Percentiles rank a stretch among this genome's conserved stretches.
These are phyloP conservation scores for Phyllopteryx taeniolatus DNA, from an alignment of 2,113 vertebrate genomes.

Conservation along the genomic window DNA sequence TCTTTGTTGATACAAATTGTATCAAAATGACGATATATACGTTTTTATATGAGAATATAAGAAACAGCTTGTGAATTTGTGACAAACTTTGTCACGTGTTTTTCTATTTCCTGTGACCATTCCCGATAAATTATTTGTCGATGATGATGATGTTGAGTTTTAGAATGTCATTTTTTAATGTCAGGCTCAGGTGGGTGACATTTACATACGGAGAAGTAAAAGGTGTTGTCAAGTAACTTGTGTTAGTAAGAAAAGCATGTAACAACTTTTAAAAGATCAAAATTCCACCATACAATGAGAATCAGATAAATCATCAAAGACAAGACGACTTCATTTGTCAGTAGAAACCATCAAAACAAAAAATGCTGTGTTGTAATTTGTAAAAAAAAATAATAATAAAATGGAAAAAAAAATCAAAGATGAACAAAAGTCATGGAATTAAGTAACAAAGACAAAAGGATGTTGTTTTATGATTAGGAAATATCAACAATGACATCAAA, in stretches of 20 bases:
- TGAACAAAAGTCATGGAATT: not conserved
- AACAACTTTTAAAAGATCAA: not conserved
- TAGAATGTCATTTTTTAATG: not conserved
- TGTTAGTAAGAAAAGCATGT: not conserved
- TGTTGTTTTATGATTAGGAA: too few species aligned
- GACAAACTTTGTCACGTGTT: constrained; percentile 27
- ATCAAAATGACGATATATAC: constrained; percentile 76
- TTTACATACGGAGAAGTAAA: not conserved
- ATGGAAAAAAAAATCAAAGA: too few species aligned
- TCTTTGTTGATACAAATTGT: constrained; percentile 99
- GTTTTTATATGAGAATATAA: constrained; percentile 79
- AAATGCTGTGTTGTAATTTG: too few species aligned
- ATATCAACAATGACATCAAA: too few species aligned
- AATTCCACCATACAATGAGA: not conserved
- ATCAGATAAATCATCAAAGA: too few species aligned
- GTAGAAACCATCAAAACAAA: too few species aligned
- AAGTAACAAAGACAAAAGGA: not conserved
- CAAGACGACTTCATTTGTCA: too few species aligned
- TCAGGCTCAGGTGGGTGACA: not conserved
- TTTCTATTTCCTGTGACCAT: not conserved
- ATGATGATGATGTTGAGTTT: not conserved
- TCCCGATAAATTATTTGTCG: not conserved
- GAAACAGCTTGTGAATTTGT: constrained; percentile 43
- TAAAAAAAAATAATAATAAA: too few species aligned
- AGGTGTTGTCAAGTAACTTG: not conserved